phyloP scores from a whole-genome alignment of 2,113 vertebrate genomes.

The Syngnathus scovelli region DNA sequence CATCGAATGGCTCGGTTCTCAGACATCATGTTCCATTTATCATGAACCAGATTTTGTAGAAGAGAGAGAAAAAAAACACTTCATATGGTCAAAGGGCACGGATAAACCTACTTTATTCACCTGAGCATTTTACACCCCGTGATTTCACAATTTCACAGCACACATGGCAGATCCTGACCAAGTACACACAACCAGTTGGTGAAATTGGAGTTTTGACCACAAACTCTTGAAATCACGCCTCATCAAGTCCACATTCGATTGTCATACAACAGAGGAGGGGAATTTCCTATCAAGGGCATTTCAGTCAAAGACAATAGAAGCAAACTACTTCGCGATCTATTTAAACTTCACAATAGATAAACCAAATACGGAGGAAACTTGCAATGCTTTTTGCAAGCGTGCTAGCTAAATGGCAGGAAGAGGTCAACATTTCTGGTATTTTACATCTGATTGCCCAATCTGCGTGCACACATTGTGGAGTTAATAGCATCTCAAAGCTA shows the following conservation, averaged over 20 bases:
- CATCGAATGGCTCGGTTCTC: background rate
- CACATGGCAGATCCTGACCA: slow-evolving; percentile 31
- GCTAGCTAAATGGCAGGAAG: slow-evolving; percentile 32
- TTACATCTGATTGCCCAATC: slow-evolving; percentile 25
- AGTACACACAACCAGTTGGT: slow-evolving; percentile 24
- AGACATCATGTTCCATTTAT: background rate
- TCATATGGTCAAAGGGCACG: slow-evolving; percentile 1
- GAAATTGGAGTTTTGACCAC: background rate
- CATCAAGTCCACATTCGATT: slow-evolving; percentile 14
- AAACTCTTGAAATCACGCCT: background rate
- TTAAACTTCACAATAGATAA: slow-evolving; percentile 13
- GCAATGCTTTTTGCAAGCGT: slow-evolving; percentile 25
- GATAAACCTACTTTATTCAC: slow-evolving; percentile 36
- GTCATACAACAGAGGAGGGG: slow-evolving; percentile 5
- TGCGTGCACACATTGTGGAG: slow-evolving; percentile 3
- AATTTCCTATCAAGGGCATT: background rate
- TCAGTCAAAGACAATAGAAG: slow-evolving; percentile 1
- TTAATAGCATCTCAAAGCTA: slow-evolving; percentile 10
- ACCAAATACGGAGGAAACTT: slow-evolving; percentile 13
- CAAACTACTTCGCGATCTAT: background rate
- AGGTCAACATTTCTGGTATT: slow-evolving; percentile 40
- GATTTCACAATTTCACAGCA: slow-evolving; percentile 26
- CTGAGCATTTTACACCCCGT: slow-evolving; percentile 32
- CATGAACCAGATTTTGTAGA: background rate
- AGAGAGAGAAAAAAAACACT: background rate